Evolutionary conservation across 2,113 vertebrate genomes (phyloP), one percentile per base, ranked within the genome.

Genomic region (Anarrhichthys ocellatus): DNA sequence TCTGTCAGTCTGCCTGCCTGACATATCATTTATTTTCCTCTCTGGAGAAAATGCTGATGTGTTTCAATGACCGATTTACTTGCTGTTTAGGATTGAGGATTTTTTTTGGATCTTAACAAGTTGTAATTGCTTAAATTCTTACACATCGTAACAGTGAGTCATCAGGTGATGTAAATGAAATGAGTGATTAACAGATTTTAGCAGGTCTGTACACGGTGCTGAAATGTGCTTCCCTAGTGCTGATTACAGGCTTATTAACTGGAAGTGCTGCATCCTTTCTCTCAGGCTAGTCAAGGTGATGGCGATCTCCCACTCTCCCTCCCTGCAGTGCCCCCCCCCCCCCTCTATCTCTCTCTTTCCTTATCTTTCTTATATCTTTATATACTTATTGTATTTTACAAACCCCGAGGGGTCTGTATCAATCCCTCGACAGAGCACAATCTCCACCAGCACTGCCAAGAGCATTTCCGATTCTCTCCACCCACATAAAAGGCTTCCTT

Each of bases 171-270:
- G 78, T 76, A 63, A 58, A 71, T 63, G 40, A 71, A 78, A 83
- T 86, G 6, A 83, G 76, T 85, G 70, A 91, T 84, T 88, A 87
- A 82, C 81, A 79, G 81, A 46, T 83, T 78, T 81, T 29, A 77
- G 42, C 77, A 75, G 71, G 56, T 86, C 24, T 65, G 75, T 63
- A 36, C 80, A 76, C 62, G 73, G 32, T 54, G 78, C 50, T 81
- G 69, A 78, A 73, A 84, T 78, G 82, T 66, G 68, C 61, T 87
- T 88, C 71, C 77, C 85, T 24, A 32, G 24, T 62, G 80, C 73
- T 83, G 85, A 90, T 88, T 76, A 76, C 73, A 81, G 71, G 63
- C 48, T 82, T 82, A 80, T 91, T 88, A 87, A 56, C 29, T 54
- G 69, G 50, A 83, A 81, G 59, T 40, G n/a, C 67, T n/a, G 48